Conservation (phyloP, 2,113 vertebrate species). For the Cyphomyrus discorhynchus region DNA sequence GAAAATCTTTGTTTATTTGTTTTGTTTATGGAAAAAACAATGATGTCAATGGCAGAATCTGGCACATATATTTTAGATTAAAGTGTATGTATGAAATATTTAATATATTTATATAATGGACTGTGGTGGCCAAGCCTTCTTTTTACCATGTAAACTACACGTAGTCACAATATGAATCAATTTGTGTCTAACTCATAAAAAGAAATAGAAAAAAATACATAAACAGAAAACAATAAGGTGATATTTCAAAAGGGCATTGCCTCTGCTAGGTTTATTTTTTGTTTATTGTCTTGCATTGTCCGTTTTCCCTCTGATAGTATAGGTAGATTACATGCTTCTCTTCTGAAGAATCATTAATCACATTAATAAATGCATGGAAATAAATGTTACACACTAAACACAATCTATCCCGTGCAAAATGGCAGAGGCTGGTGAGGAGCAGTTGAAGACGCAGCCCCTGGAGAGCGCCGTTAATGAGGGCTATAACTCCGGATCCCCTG, state of each 20-base stretch:
- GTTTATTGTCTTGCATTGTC: background rate
- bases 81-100: background rate
- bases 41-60: background rate
- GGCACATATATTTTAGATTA: background rate
- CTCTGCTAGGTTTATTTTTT: background rate
- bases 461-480: background rate
- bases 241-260: background rate
- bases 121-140: background rate
- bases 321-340: background rate
- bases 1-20: background rate
- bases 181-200: background rate
- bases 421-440: background rate
- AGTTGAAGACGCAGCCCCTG: background rate
- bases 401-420: background rate
- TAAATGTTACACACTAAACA: background rate
- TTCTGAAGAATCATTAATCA: background rate
- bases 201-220: background rate
- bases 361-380: background rate
- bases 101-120: background rate
- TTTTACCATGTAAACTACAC: background rate
- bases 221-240: background rate
- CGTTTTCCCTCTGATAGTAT: background rate
- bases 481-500: constrained; percentile 31
- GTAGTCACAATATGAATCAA: background rate
- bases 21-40: background rate